Conservation (phyloP, 2,113 vertebrate species). For the Mus spicilegus region DNA sequence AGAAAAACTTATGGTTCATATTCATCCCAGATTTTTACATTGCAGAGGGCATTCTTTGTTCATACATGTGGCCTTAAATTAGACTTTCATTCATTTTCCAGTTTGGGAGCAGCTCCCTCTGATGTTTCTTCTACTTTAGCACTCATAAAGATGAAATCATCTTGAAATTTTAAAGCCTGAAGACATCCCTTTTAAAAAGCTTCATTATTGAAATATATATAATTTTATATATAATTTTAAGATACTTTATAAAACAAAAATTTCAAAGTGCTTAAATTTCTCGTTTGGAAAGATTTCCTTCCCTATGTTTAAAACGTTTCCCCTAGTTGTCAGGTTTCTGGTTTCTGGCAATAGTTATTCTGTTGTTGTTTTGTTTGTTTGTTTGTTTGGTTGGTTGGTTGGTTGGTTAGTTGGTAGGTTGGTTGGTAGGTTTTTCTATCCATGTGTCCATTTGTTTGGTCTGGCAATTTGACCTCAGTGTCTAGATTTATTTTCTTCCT, state of each 20-base stretch:
- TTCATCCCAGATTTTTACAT: neutral
- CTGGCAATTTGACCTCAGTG: neutral
- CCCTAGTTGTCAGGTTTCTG: neutral
- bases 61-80: neutral
- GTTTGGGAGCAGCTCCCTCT: neutral
- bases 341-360: neutral
- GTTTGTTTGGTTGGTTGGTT: neutral
- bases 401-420: too few relatives aligned
- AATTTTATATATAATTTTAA: neutral
- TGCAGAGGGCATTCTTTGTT: neutral
- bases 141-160: neutral
- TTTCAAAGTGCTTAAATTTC: neutral
- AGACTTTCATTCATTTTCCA: neutral
- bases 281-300: neutral
- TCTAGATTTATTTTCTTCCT: neutral
- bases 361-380: neutral
- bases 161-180: neutral
- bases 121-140: neutral
- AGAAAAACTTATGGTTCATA: neutral
- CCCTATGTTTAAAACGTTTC: neutral
- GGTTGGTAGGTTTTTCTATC: neutral
- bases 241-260: neutral
- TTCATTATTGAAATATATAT: neutral
- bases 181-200: neutral
- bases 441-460: neutral